Evolutionary conservation across 1,140 invertebrate genomes (phyloP).

Genomic region (Harpegnathos saltator): DNA sequence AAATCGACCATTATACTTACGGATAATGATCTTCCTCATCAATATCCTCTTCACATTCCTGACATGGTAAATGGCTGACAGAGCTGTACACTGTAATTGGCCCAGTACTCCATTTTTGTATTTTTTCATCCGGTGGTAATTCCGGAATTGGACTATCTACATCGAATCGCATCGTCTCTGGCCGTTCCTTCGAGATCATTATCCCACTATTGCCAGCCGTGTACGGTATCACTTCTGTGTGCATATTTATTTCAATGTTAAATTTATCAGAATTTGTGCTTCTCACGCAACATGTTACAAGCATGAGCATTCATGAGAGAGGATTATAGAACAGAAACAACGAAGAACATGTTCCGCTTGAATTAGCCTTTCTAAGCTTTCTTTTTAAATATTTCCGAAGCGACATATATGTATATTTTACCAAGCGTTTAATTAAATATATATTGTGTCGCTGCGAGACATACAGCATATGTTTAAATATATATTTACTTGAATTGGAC

Average conservation of each 20-base stretch:
- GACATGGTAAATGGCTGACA: conserved; percentile 84
- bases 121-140: conserved; percentile 74
- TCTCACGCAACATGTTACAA: not conserved
- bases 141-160: conserved; percentile 73
- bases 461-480: not conserved
- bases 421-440: too few relatives aligned
- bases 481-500: conserved; percentile 72
- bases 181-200: conserved; percentile 83
- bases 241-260: conserved; percentile 53
- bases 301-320: not conserved
- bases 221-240: conserved; percentile 82
- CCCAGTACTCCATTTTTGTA: conserved; percentile 80
- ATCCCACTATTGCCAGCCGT: conserved; percentile 79
- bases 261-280: not conserved
- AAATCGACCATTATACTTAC: conserved; percentile 85
- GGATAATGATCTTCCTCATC: conserved; percentile 89
- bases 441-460: too few relatives aligned
- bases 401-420: too few relatives aligned
- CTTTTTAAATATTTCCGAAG: too few relatives aligned
- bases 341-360: too few relatives aligned
- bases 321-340: too few relatives aligned
- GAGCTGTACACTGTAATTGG: conserved; percentile 78
- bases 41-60: conserved; percentile 90
- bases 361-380: not conserved
- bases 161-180: conserved; percentile 80